Base-by-base conservation (phyloP, 2,797 vertebrate genomes). In the Coendou prehensilis region DNA sequence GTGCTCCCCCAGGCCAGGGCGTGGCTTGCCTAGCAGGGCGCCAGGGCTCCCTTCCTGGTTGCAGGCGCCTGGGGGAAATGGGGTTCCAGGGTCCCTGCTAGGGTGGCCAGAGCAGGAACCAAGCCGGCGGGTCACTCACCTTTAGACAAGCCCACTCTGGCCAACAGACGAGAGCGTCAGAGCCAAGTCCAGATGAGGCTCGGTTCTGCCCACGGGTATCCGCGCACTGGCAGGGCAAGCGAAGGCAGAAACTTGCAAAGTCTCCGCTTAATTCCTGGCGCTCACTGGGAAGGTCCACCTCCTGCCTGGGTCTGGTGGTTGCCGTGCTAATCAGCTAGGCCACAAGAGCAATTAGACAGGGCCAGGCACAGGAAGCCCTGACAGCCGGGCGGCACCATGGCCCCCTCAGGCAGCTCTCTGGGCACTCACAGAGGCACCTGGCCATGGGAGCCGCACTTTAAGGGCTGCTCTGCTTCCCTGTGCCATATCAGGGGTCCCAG, bases 181-280 rank as follows among this genome's bases (percentile, higher is more conserved):
- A 85, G 96, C 95, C 69, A 17, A 45, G 81, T 20, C 3, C 56
- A 92, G 82, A 26, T 1, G 0, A 37, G 50, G 64, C 85, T 76
- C 0, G 37, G 1, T 0, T 10, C 82, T 69, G 90, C 95, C 88
- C 89, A 18, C 5, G 84, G 87, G 92, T 1, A 13, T 14, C 93
- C 89, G 0, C 4, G 84, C 0, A 64, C 79, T 54, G 3, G 45
- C 86, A 0, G 85, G 91, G 30, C 88, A 57, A 80, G 93, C 59
- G 8, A 9, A 84, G 85, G 94, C 91, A 95, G 5, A 73, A 45
- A 92, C 97, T 96, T 96, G 97, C 94, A 94, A 98, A 97, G 94
- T 91, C 97, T 92, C 52, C 4, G 95, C 96, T 97, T 96, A 97
- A 71, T 89, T 97, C 92, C 95, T 97, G 97, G 97, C 82, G 2